A percentile compares a stretch with the other conserved stretches of the same genome.
Evolutionary conservation across 2,797 vertebrate species (phyloP).

Genomic region (Aeoliscus strigatus): DNA sequence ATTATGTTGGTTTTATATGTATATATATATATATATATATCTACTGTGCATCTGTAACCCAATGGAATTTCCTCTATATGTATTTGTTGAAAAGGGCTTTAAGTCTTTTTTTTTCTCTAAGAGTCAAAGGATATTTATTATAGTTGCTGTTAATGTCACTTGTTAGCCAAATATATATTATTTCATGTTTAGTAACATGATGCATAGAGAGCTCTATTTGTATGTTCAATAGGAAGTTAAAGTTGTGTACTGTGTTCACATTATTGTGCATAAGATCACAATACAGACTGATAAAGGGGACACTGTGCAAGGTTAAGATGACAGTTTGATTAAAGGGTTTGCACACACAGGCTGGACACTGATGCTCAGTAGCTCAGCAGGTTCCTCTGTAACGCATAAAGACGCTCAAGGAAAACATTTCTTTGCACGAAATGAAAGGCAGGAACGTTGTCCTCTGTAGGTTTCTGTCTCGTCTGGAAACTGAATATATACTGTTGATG

Average conservation of each 20-base stretch:
- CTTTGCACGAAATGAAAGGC: background rate
- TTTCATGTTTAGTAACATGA: conserved; percentile 24
- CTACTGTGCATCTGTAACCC: conserved; percentile 46
- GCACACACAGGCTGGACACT: conserved; percentile 1
- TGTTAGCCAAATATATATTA: conserved; percentile 23
- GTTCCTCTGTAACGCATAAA: background rate
- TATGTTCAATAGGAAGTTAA: conserved; percentile 20
- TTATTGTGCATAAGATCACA: conserved; percentile 8
- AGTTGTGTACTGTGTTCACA: conserved; percentile 16
- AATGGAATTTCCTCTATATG: conserved; percentile 34
- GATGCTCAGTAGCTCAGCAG: background rate
- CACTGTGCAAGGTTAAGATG: conserved; percentile 5
- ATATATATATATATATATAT: conserved; percentile 29
- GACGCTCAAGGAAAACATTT: conserved; percentile 1
- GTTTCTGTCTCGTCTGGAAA: no score
- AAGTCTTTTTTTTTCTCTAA: conserved; percentile 25
- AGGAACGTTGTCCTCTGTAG: no score
- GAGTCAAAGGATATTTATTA: conserved; percentile 26
- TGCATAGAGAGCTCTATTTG: conserved; percentile 11
- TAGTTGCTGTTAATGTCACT: conserved; percentile 20
- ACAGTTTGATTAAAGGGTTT: conserved; percentile 6
- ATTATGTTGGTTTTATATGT: conserved; percentile 26
- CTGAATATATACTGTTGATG: no score
- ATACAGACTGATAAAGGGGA: background rate
- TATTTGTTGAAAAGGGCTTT: conserved; percentile 66